Evolutionary conservation across 1,140 invertebrate species (phyloP).

Genomic region (Caerostris extrusa): DNA sequence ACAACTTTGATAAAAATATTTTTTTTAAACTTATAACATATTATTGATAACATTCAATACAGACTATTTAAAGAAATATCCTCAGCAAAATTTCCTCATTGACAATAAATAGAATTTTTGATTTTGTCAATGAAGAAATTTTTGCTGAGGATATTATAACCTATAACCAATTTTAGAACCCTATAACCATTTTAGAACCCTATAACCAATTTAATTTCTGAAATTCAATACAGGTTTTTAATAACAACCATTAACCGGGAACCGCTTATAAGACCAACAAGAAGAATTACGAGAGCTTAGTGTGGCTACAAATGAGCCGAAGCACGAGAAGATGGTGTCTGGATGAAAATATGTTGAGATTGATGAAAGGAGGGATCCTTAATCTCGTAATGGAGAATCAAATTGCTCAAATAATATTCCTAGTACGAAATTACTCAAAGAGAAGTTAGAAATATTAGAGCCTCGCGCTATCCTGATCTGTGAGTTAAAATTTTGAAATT

Average conservation of each 20-base stretch:
- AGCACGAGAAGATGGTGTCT: background rate
- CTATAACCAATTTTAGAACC: too few species aligned
- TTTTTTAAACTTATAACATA: too few species aligned
- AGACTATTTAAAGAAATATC: too few species aligned
- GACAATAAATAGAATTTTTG: too few species aligned
- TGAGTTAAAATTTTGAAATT: conserved; percentile 3
- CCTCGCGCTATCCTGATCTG: background rate
- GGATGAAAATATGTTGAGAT: conserved; percentile 20
- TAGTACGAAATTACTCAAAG: background rate
- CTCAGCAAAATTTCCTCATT: too few species aligned
- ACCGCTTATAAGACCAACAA: background rate
- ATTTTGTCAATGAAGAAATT: too few species aligned
- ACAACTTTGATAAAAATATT: too few species aligned
- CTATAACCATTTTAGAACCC: too few species aligned
- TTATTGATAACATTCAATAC: too few species aligned
- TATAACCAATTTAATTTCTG: too few species aligned
- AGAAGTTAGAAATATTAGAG: background rate
- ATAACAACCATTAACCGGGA: background rate
- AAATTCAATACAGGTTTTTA: too few species aligned
- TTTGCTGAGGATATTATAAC: too few species aligned
- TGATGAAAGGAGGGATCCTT: conserved; percentile 27
- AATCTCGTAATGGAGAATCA: conserved; percentile 55
- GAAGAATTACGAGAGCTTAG: background rate
- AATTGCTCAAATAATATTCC: conserved; percentile 42
- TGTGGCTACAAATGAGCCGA: background rate